phyloP scores from a whole-genome alignment of 1,140 invertebrate species.

The Ganaspis sp. region DNA sequence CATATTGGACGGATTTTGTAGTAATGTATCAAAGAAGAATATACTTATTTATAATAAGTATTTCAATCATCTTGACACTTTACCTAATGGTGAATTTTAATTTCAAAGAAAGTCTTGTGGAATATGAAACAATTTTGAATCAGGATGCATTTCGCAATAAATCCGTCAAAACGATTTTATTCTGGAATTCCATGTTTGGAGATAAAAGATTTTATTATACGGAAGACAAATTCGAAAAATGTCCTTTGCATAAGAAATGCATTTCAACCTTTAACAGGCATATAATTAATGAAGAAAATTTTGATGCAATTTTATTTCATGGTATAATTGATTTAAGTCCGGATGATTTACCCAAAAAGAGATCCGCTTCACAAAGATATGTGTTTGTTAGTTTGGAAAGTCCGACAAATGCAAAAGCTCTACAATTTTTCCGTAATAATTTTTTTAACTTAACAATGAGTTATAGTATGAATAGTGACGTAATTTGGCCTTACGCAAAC shows the following conservation, averaged over 20 bases:
- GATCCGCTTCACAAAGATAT: not conserved
- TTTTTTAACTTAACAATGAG: not conserved
- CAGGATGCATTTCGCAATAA: no score
- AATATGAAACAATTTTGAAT: no score
- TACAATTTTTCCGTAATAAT: not conserved
- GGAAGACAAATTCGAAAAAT: not conserved
- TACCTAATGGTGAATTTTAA: no score
- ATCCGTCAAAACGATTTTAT: not conserved
- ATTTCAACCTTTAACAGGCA: not conserved
- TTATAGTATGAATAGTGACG: not conserved
- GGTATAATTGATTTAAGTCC: not conserved
- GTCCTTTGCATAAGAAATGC: not conserved
- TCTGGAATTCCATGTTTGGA: not conserved
- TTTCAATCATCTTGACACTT: no score
- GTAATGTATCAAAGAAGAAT: no score
- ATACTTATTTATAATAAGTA: no score
- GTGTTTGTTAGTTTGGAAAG: not conserved
- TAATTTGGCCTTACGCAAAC: not conserved
- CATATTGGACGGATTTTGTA: no score
- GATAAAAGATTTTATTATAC: not conserved
- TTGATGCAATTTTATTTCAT: not conserved
- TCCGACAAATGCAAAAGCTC: not conserved
- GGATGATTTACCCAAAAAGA: not conserved
- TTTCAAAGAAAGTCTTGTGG: no score
- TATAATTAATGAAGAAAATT: not conserved